These are phyloP conservation scores for Cassiopea andromeda DNA, from an alignment of 30 jellyfish, hydroid and myxozoan species.

Conservation along the genomic window DNA sequence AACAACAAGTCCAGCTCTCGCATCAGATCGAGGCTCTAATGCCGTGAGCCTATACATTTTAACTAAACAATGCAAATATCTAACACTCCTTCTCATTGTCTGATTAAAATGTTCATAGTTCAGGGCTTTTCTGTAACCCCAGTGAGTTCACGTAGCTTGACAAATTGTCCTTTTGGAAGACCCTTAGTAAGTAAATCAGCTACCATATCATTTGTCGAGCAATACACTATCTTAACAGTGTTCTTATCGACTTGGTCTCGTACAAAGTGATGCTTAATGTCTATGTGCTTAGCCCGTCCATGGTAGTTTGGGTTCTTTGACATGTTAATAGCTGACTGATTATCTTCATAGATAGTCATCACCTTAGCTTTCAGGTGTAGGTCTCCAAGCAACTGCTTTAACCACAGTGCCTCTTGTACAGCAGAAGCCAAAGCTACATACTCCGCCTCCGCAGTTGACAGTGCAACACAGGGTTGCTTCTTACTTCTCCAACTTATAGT, in stretches of 20 bases:
- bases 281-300: slow-evolving; percentile 59
- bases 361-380: not conserved
- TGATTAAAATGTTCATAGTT: not conserved
- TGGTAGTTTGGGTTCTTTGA: slow-evolving; percentile 54
- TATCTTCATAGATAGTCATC: slow-evolving; percentile 35
- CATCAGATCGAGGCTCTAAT: too few species aligned
- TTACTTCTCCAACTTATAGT: slow-evolving; percentile 66
- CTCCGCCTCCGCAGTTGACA: slow-evolving; percentile 75
- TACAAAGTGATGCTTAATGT: slow-evolving; percentile 39
- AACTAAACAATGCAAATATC: too few species aligned
- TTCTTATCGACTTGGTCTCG: slow-evolving; percentile 26
- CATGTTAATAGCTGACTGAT: slow-evolving; percentile 36
- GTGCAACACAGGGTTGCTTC: slow-evolving; percentile 58
- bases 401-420: slow-evolving; percentile 66
- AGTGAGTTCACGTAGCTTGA: slow-evolving; percentile 26
- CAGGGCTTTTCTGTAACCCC: slow-evolving; percentile 19
- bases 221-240: slow-evolving; percentile 24
- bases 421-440: slow-evolving; percentile 52
- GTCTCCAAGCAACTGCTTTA: slow-evolving; percentile 22
- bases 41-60: too few species aligned
- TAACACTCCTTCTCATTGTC: slow-evolving; percentile 32
- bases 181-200: slow-evolving; percentile 70
- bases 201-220: slow-evolving; percentile 16
- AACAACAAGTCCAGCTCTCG: too few species aligned
- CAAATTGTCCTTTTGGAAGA: slow-evolving; percentile 7